Evolutionary conservation across 2,888 invertebrate species (phyloP).

Genomic region (Hemicrepidius hirtus): DNA sequence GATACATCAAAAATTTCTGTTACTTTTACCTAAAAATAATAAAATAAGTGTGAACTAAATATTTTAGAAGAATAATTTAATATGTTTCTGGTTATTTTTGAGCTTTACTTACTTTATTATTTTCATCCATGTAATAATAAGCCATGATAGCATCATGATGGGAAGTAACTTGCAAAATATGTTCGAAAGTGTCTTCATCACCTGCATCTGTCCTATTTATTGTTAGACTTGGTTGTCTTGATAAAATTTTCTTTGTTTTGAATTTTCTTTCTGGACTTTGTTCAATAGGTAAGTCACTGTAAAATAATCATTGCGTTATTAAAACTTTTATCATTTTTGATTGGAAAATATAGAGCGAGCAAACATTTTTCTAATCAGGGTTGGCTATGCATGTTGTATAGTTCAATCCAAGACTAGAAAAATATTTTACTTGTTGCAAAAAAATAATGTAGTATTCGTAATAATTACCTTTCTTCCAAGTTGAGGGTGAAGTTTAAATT

Average conservation of each 20-base stretch:
- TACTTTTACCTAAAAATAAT: slow-evolving; percentile 80
- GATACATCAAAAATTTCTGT: slow-evolving; percentile 94
- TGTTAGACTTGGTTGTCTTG: slow-evolving; percentile 68
- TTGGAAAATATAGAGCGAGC: no score
- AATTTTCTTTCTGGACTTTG: slow-evolving; percentile 66
- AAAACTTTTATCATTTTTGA: no score
- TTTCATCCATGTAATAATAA: slow-evolving; percentile 92
- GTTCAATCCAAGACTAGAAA: no score
- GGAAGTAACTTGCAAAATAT: slow-evolving; percentile 84
- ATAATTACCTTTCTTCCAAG: slow-evolving; percentile 76
- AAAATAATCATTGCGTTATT: slow-evolving; percentile 57
- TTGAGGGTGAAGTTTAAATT: slow-evolving; percentile 79
- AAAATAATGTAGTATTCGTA: slow-evolving; percentile 45
- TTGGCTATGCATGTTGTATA: no score
- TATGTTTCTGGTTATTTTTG: no score
- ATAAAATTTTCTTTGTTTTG: slow-evolving; percentile 67
- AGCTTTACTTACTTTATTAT: slow-evolving; percentile 83
- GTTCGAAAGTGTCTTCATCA: slow-evolving; percentile 80
- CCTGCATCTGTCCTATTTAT: slow-evolving; percentile 66
- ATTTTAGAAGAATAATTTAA: slow-evolving; percentile 1
- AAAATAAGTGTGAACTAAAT: slow-evolving; percentile 31
- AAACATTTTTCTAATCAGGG: no score
- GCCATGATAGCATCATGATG: slow-evolving; percentile 93
- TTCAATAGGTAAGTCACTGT: slow-evolving; percentile 66
- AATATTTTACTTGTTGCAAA: no score